Percentiles rank a stretch among this genome's conserved stretches.
Conservation (phyloP, 2,797 vertebrate genomes). For the Calcarius lapponicus region DNA sequence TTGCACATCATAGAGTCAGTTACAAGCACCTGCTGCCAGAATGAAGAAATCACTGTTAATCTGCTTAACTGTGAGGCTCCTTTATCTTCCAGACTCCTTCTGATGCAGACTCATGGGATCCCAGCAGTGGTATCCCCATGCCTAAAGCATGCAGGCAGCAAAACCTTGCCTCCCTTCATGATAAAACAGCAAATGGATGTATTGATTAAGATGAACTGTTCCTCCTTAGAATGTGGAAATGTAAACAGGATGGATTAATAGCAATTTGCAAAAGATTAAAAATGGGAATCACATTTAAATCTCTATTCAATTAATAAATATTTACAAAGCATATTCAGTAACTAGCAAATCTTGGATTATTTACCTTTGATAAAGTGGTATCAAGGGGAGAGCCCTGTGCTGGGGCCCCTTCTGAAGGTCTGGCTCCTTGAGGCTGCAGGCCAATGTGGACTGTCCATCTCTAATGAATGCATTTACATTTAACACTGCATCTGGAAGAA, state of each 20-base stretch:
- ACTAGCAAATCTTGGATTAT: background rate
- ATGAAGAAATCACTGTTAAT: conserved; percentile 27
- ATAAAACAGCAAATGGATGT: background rate
- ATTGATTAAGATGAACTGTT: background rate
- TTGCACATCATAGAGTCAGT: conserved; percentile 20
- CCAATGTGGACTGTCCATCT: background rate
- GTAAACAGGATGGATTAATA: background rate
- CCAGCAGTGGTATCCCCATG: background rate
- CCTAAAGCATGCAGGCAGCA: background rate
- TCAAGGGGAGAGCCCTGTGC: background rate
- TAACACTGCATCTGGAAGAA: background rate
- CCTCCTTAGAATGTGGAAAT: background rate
- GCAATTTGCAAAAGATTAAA: background rate
- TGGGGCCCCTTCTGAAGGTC: background rate
- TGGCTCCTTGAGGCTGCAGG: background rate
- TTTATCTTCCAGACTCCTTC: background rate
- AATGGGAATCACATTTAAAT: background rate
- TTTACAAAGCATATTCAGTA: background rate
- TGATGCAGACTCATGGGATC: background rate
- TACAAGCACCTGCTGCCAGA: conserved; percentile 30
- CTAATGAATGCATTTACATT: background rate
- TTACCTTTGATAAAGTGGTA: background rate
- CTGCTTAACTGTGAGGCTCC: background rate
- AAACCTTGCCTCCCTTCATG: background rate
- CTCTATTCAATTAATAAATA: background rate